Evolutionary conservation across 2,113 vertebrate genomes (phyloP).

Genomic region (Fulmarus glacialis): DNA sequence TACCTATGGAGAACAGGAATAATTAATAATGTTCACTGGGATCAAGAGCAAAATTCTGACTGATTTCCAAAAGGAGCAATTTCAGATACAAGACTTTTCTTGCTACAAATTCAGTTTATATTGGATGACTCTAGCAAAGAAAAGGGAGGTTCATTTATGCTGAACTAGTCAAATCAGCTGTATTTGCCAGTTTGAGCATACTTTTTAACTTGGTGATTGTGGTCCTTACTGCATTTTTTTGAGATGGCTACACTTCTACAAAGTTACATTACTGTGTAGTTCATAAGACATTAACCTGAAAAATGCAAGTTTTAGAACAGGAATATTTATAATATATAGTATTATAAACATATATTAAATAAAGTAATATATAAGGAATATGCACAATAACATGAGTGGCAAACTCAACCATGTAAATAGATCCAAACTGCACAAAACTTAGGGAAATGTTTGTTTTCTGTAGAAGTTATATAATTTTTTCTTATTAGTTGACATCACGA

Average conservation of each 20-base stretch:
- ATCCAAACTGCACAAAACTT: not conserved
- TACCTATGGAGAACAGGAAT: not conserved
- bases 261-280: not conserved
- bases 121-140: not conserved
- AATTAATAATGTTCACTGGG: not conserved
- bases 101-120: not conserved
- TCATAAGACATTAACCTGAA: not conserved
- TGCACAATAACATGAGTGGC: not conserved
- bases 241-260: not conserved
- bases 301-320: not conserved
- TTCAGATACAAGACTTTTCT: not conserved
- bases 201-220: not conserved
- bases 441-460: not conserved
- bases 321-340: not conserved
- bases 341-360: not conserved
- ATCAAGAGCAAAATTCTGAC: not conserved
- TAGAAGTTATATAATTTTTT: not conserved
- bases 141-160: not conserved
- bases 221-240: not conserved
- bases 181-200: not conserved
- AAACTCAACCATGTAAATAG: not conserved
- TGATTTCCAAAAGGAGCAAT: not conserved
- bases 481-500: not conserved
- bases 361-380: not conserved
- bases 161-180: not conserved